Evolutionary conservation across 1,140 invertebrate species (phyloP), one percentile per base, ranked within the genome.

Genomic region (Philaenus spumarius): DNA sequence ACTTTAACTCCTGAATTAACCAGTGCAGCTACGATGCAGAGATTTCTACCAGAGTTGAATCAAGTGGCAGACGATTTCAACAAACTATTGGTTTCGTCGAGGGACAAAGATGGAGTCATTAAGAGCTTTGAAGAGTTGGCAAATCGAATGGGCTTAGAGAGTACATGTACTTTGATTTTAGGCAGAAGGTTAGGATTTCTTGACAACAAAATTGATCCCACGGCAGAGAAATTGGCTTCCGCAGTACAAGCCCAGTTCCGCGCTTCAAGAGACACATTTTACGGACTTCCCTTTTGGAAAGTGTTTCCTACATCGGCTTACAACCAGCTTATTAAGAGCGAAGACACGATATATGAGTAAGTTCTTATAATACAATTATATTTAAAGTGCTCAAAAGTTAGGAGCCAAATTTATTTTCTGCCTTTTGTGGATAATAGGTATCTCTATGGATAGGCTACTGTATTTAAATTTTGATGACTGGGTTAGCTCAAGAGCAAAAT

Each of bases 261-360:
- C 35, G 84, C 85, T 0, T 85, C 84, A 56, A 76, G 87, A 46
- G 89, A 90, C 65, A 86, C 86, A 15, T 88, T 86, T 72, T 93
- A 87, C 69, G 88, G 88, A 0, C 75, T 90, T 22, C 88, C 89
- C 0, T 71, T 90, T 26, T 93, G 90, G 89, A 93, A 93, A 71
- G 77, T 87, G 53, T 79, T 87, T 26, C 81, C 84, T 1, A 90
- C 89, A 0, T 72, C 76, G 22, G 78, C 86, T 0, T 94, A 92
- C 68, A 79, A 75, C 37, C 80, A 83, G 6, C 81, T 92, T 43
- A 81, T 82, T 15, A 71, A 80, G 43, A 83, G 85, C 67, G 90
- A 95, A 74, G 85, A 90, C 59, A 78, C 78, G 43, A 87, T 93
- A 71, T 91, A 93, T 71, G 81, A 76, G 79, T 79, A 69, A 71